Conservation (phyloP, 2,888 invertebrate species). For the Branchellion lobata region DNA sequence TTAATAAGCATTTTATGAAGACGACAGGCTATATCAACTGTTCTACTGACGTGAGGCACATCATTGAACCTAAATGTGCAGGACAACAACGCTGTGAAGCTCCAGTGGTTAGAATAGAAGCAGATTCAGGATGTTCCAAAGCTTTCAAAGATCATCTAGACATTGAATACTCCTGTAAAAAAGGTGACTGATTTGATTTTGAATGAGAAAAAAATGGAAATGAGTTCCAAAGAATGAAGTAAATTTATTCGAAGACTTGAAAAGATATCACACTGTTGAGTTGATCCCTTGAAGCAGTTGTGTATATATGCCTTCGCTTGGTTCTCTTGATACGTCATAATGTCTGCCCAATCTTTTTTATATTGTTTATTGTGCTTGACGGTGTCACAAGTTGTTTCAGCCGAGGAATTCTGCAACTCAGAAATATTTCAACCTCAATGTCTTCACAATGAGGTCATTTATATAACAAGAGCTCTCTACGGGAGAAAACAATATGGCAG, state of each 20-base stretch:
- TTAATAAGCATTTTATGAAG: no score
- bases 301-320: no score
- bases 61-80: constrained; percentile 26
- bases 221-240: no score
- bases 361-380: neutral
- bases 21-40: neutral
- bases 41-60: constrained; percentile 11
- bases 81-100: constrained; percentile 18
- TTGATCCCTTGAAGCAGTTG: no score
- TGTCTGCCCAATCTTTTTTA: neutral
- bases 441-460: constrained; percentile 4
- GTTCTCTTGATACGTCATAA: no score
- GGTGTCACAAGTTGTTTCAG: neutral
- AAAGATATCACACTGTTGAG: no score
- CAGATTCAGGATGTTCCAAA: no score
- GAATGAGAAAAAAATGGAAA: no score
- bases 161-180: no score
- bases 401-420: constrained; percentile 19
- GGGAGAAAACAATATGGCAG: constrained; percentile 33
- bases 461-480: constrained; percentile 23
- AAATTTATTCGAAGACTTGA: no score
- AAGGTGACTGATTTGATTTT: no score
- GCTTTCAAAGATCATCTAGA: no score
- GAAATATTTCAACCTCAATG: constrained; percentile 36
- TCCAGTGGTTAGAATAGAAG: neutral